Base-by-base conservation (phyloP, 1,140 invertebrate genomes). In the Zaprionus camerounensis region DNA sequence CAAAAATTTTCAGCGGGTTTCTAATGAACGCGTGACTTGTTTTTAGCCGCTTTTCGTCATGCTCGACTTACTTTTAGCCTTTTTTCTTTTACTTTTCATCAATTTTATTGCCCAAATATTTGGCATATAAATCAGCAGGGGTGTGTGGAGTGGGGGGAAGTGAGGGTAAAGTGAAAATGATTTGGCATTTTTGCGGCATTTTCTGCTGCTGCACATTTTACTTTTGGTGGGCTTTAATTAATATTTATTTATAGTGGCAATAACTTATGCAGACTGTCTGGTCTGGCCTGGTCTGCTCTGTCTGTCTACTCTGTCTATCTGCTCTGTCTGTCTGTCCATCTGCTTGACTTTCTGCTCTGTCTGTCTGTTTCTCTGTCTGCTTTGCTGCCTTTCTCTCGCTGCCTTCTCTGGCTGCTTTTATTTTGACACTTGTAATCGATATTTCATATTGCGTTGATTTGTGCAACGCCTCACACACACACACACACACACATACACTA, bases 61-160 rank as follows among this genome's bases (percentile, higher is more conserved):
- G 59, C 66, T 64, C 41, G 72, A 75, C 70, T 64, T 71, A 56
- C 5, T 56, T 63, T 64, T 71, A 34, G 15, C 41, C 55, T 31
- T 15, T 63, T 70, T 61, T 34, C 4, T 5, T 34, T 17, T 20
- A 31, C 9, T 59, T 80, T 82, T 71, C 66, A 69, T 86, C 83
- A 86, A 88, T 83, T 82, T 87, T 78, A 88, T 88, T 83, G 67
- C 67, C 38, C 77, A 86, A 87, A 88, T 86, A 80, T 88, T 87
- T 88, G 78, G 41, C 66, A 64, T 71, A 87, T 87, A 88, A 88
- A 87, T 87, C 83, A 81, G 67, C 15, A 24, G 1, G 15, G 38
- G n/a, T 20, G 20, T 20, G 20, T 20, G 1, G 20, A 20, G 38
- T 4, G 3, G 4, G 13, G 3, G 3, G 9, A 20, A 11, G 20